Evolutionary conservation across 1,140 invertebrate species (phyloP).

Genomic region (Drosophila teissieri): DNA sequence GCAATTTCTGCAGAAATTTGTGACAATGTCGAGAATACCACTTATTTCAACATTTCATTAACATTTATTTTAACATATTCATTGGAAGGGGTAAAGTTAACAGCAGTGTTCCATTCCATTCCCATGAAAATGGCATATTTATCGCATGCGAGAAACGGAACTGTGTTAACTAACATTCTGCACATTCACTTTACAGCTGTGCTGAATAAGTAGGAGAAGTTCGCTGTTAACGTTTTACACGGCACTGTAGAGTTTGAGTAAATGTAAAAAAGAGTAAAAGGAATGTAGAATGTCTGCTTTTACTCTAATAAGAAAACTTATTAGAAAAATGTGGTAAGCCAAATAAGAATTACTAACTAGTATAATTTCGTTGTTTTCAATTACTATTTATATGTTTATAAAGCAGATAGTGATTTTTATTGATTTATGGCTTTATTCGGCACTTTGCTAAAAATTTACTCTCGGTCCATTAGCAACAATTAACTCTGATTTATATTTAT

Average conservation of each 20-base stretch:
- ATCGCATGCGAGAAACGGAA: slow-evolving; percentile 16
- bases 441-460: not conserved
- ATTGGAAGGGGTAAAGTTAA: not conserved
- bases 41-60: not conserved
- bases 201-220: not conserved
- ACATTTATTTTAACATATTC: not conserved
- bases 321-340: not conserved
- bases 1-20: not conserved
- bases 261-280: not conserved
- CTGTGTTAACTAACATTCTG: not conserved
- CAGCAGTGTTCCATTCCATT: slow-evolving; percentile 5
- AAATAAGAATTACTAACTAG: too few species aligned
- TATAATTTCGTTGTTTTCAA: too few species aligned
- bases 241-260: not conserved
- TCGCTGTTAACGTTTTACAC: not conserved
- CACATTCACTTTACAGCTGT: not conserved
- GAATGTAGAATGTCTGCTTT: not conserved
- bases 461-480: not conserved
- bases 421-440: not conserved
- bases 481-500: slow-evolving; percentile 4
- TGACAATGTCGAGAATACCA: not conserved
- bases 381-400: too few species aligned
- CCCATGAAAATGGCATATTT: not conserved
- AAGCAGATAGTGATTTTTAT: too few species aligned
- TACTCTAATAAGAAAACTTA: not conserved